A percentile compares a stretch with the other conserved stretches of the same genome.
These are phyloP conservation scores for Drosophila subsilvestris DNA, from an alignment of 2,888 invertebrate species.

Conservation along the genomic window DNA sequence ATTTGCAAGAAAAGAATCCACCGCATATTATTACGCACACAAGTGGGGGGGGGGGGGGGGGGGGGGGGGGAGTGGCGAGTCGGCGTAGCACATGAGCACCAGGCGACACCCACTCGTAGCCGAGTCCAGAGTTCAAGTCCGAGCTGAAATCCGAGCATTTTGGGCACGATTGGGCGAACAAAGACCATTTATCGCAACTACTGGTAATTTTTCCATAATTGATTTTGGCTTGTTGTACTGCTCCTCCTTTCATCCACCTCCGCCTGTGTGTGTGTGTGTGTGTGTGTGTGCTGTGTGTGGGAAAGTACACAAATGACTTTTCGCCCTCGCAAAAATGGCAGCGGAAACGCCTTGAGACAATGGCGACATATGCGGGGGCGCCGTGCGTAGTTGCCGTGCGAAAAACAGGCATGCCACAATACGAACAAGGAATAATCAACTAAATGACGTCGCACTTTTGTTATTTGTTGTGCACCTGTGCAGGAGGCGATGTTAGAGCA, in stretches of 20 bases:
- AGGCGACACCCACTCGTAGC: constrained; percentile 16
- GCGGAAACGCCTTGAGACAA: constrained; percentile 64
- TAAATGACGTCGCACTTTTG: constrained; percentile 56
- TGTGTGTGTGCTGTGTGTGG: constrained; percentile 11
- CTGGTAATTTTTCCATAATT: constrained; percentile 71
- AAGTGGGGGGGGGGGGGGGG: background rate
- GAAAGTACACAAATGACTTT: constrained; percentile 56
- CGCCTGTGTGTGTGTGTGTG: constrained; percentile 11
- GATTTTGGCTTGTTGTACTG: constrained; percentile 53
- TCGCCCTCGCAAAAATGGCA: constrained; percentile 32
- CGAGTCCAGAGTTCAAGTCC: background rate
- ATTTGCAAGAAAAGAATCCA: constrained; percentile 57
- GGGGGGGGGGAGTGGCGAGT: background rate
- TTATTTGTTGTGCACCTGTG: constrained; percentile 48
- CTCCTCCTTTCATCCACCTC: constrained; percentile 21
- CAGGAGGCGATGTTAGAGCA: constrained; percentile 5
- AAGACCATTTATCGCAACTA: constrained; percentile 57
- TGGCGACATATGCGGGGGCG: constrained; percentile 59
- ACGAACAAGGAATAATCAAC: constrained; percentile 60
- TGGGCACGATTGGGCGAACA: constrained; percentile 11
- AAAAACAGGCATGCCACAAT: constrained; percentile 28
- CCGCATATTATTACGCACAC: constrained; percentile 41
- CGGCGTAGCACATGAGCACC: background rate
- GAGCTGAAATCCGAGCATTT: background rate
- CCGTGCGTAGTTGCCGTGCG: too few species aligned